Evolutionary conservation across 2,113 vertebrate genomes (phyloP).

Genomic region (Zeus faber): DNA sequence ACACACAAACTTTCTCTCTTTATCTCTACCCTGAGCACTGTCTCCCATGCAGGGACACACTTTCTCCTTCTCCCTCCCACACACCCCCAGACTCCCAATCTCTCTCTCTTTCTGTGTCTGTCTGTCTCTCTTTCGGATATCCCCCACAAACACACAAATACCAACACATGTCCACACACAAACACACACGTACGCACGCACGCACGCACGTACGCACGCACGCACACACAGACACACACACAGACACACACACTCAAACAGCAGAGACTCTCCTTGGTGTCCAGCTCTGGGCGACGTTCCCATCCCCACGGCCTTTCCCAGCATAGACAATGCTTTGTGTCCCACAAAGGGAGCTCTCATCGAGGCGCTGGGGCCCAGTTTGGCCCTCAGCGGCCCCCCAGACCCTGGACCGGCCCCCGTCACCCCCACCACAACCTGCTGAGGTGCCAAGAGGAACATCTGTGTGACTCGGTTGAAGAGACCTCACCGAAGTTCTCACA

Average conservation of each 20-base stretch:
- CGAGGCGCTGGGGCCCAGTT: slow-evolving; percentile 63
- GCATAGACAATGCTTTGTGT: slow-evolving; percentile 76
- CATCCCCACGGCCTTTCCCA: slow-evolving; percentile 72
- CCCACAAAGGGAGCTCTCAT: slow-evolving; percentile 78
- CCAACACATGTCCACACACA: slow-evolving; percentile 1
- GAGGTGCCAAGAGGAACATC: slow-evolving; percentile 81
- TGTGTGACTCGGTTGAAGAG: slow-evolving; percentile 63
- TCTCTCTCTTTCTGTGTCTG: neutral
- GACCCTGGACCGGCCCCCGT: slow-evolving; percentile 52
- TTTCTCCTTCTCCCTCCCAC: slow-evolving; percentile 33
- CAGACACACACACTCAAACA: slow-evolving; percentile 15
- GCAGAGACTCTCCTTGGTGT: slow-evolving; percentile 50
- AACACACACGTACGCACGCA: slow-evolving; percentile 21
- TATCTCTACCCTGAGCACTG: no score
- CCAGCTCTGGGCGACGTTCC: slow-evolving; percentile 68
- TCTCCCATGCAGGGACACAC: no score
- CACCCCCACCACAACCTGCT: slow-evolving; percentile 54
- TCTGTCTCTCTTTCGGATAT: neutral
- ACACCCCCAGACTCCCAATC: slow-evolving; percentile 41
- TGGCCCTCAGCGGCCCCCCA: slow-evolving; percentile 45
- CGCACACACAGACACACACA: slow-evolving; percentile 20
- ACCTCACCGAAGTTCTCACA: slow-evolving; percentile 60
- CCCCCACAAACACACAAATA: slow-evolving; percentile 6
- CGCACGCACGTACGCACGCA: slow-evolving; percentile 34
- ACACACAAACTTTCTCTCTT: no score